Conservation (phyloP, 1,140 invertebrate species). For the Drosophila hydei region DNA sequence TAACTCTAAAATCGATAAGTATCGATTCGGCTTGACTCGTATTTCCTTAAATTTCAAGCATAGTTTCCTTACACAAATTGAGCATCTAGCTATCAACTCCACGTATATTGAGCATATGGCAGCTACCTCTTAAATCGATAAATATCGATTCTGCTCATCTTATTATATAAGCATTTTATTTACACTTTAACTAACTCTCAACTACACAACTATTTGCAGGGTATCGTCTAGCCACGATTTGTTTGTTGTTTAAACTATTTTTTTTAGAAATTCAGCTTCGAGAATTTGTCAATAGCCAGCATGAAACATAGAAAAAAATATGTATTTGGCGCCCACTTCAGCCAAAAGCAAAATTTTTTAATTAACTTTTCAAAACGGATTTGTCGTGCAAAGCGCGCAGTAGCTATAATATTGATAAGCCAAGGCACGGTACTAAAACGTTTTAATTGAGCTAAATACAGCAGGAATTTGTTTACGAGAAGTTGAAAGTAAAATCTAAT, state of each 20-base stretch:
- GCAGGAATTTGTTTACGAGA: background rate
- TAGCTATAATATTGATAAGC: background rate
- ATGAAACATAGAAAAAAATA: background rate
- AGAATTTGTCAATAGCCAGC: background rate
- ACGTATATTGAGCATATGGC: no score
- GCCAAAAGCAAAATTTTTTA: constrained; percentile 19
- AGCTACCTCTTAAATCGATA: no score
- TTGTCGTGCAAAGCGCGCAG: background rate
- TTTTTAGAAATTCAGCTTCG: constrained; percentile 9
- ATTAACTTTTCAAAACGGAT: constrained; percentile 36
- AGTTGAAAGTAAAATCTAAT: background rate
- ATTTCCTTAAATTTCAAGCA: no score
- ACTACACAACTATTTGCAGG: background rate
- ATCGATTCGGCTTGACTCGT: no score
- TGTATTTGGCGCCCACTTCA: background rate
- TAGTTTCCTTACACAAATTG: no score
- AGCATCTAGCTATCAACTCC: no score
- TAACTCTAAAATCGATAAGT: no score
- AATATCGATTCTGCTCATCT: background rate
- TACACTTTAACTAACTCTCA: no score
- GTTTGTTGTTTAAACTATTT: background rate
- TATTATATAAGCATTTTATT: no score
- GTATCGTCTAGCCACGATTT: background rate
- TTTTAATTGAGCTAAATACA: background rate
- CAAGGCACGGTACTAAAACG: background rate